phyloP scores from a whole-genome alignment of 2,113 vertebrate species.

The Hippocampus zosterae region DNA sequence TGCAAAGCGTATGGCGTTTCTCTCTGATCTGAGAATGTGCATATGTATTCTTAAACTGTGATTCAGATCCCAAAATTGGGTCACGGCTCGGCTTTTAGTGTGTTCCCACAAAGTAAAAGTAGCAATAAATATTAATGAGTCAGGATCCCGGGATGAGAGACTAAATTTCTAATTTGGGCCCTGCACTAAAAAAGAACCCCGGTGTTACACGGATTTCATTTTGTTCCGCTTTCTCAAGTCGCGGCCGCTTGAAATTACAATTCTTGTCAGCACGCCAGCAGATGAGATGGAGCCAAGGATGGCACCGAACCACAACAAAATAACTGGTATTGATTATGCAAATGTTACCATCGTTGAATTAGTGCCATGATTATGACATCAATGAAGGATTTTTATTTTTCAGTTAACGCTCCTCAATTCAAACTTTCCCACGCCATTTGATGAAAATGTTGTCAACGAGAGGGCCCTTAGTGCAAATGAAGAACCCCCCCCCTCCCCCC shows the following conservation, averaged over 20 bases:
- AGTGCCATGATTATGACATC: not conserved
- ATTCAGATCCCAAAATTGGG: constrained; percentile 48
- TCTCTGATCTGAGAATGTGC: constrained; percentile 8
- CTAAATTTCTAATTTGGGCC: constrained; percentile 57
- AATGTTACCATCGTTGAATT: not conserved
- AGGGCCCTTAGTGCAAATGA: constrained; percentile 8
- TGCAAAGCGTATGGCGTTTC: constrained; percentile 11
- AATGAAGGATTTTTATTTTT: not conserved
- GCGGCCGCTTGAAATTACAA: constrained; percentile 35
- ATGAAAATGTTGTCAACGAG: constrained; percentile 2
- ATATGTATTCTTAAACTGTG: constrained; percentile 44
- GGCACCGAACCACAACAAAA: constrained; percentile 15
- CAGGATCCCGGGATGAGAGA: constrained; percentile 45
- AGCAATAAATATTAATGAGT: constrained; percentile 67
- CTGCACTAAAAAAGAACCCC: constrained; percentile 42
- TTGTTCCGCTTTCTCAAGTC: constrained; percentile 27
- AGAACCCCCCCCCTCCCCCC: too few species aligned
- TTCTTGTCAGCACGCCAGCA: constrained; percentile 29
- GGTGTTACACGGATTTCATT: constrained; percentile 53
- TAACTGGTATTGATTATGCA: constrained; percentile 21
- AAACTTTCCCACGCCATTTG: not conserved
- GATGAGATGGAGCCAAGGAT: constrained; percentile 24
- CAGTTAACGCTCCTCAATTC: not conserved
- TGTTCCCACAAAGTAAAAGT: constrained; percentile 52
- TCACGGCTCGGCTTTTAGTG: constrained; percentile 50